These are phyloP conservation scores for Spongilla lacustris DNA, from an alignment of 37 sponge, comb jelly and placozoan species.

Conservation along the genomic window DNA sequence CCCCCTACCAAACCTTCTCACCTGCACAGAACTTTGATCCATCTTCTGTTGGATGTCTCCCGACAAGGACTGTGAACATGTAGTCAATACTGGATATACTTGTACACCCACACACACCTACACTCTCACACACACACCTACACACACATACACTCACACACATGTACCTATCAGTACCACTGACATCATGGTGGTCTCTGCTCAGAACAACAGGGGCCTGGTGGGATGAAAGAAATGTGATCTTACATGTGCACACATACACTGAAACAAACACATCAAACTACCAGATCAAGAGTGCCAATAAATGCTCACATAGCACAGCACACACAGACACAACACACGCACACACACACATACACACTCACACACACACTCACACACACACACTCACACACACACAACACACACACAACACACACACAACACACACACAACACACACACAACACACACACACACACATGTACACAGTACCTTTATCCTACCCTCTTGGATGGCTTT, in stretches of 20 bases:
- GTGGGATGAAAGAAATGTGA: too few species aligned
- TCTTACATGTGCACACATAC: too few species aligned
- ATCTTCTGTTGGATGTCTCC: slow-evolving; percentile 94
- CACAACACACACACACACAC: slow-evolving; percentile 19
- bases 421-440: neutral
- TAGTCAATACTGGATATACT: neutral
- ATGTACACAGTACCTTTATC: slow-evolving; percentile 52
- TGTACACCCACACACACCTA: neutral
- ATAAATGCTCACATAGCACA: too few species aligned
- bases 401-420: neutral
- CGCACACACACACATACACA: too few species aligned
- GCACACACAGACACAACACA: too few species aligned
- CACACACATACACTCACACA: neutral
- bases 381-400: too few species aligned
- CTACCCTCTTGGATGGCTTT: slow-evolving; percentile 84
- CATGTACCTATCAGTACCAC: slow-evolving; percentile 92
- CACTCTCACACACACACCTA: too few species aligned
- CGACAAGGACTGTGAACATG: slow-evolving; percentile 79
- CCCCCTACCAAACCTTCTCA: neutral
- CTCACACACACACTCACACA: too few species aligned
- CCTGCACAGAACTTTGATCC: slow-evolving; percentile 97
- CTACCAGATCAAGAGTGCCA: too few species aligned
- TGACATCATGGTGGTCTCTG: slow-evolving; percentile 98
- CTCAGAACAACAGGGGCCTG: slow-evolving; percentile 92
- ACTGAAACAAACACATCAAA: too few species aligned